A percentile compares a stretch with the other conserved stretches of the same genome.
phyloP scores from a whole-genome alignment of 2,888 invertebrate species.

The Ophraella communa region DNA sequence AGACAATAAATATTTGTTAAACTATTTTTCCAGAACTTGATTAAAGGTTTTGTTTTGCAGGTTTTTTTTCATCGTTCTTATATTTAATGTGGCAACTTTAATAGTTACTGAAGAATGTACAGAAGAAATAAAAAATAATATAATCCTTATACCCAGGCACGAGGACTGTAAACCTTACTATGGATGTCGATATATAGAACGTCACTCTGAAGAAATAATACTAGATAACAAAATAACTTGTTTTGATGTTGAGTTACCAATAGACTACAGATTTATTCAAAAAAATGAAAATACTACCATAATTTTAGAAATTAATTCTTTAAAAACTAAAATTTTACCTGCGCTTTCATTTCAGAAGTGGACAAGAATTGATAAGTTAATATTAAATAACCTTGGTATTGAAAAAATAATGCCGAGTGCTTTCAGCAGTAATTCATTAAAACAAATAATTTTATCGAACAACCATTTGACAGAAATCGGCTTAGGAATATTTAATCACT shows the following conservation, averaged over 20 bases:
- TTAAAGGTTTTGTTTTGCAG: background rate
- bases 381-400: background rate
- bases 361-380: background rate
- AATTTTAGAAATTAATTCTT: background rate
- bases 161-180: background rate
- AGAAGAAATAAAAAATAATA: background rate
- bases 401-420: background rate
- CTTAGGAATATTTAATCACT: background rate
- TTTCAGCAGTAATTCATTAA: slow-evolving; percentile 41
- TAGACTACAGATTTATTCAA: background rate
- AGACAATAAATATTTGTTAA: too few relatives aligned
- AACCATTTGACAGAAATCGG: slow-evolving; percentile 2
- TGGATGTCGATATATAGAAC: background rate
- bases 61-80: background rate
- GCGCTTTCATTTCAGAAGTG: background rate
- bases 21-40: background rate
- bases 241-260: background rate
- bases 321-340: background rate
- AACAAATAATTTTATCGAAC: slow-evolving; percentile 50
- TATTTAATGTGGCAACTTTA: background rate
- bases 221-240: background rate
- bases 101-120: background rate
- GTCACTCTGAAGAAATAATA: background rate
- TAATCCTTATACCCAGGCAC: background rate
- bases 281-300: background rate